phyloP scores from a whole-genome alignment of 2,797 vertebrate genomes.

The Hippopotamyrus pictus region DNA sequence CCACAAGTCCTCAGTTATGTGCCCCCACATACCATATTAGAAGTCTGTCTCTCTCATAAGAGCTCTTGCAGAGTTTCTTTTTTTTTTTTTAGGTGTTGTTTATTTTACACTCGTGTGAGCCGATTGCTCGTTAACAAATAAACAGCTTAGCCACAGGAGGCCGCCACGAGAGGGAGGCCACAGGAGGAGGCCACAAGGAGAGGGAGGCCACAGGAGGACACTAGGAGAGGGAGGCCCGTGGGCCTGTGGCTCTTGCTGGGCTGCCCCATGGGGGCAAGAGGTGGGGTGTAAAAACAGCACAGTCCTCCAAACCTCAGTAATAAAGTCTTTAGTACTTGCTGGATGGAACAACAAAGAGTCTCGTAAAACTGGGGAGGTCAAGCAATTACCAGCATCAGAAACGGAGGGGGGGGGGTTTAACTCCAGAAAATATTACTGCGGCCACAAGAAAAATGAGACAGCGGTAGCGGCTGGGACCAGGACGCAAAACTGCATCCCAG shows the following conservation, averaged over 20 bases:
- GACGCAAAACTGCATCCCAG: not conserved
- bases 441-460: not conserved
- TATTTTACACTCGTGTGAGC: constrained; percentile 20
- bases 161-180: not conserved
- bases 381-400: constrained; percentile 33
- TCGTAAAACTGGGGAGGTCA: constrained; percentile 36
- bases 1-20: not conserved
- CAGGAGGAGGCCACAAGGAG: not conserved
- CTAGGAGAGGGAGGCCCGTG: constrained; percentile 15
- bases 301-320: constrained; percentile 34
- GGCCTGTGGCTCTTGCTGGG: constrained; percentile 12
- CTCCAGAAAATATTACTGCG: not conserved
- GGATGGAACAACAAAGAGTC: constrained; percentile 34
- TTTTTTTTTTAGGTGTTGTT: constrained; percentile 14
- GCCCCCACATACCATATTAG: not conserved
- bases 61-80: not conserved
- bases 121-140: constrained; percentile 29
- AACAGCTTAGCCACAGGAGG: constrained; percentile 21
- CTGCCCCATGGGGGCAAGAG: constrained; percentile 13
- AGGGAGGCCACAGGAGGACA: not conserved
- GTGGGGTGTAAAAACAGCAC: constrained; percentile 30
- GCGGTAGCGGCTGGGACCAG: not conserved
- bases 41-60: not conserved
- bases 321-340: constrained; percentile 35
- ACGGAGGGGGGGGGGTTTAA: constrained; percentile 1